phyloP scores from a whole-genome alignment of 2,113 vertebrate genomes.

The Peromyscus leucopus region DNA sequence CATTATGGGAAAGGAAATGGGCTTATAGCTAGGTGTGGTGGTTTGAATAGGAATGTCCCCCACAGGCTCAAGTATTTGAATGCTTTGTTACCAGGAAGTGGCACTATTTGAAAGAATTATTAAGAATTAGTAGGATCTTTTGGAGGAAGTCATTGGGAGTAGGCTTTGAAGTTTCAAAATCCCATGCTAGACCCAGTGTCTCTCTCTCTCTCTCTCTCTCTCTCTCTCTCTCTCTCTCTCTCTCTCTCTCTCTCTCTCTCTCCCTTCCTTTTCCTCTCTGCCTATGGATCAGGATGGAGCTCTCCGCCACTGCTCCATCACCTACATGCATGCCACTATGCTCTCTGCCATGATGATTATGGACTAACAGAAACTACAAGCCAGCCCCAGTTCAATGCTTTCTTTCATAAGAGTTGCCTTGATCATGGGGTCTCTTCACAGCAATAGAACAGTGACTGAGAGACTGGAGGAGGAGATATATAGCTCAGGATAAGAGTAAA shows the following conservation, averaged over 20 bases:
- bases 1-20: neutral
- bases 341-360: neutral
- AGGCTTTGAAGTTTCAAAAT: neutral
- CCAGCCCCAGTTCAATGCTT: neutral
- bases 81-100: neutral
- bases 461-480: neutral
- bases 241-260: neutral
- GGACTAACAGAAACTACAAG: neutral
- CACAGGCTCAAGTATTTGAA: neutral
- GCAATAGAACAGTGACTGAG: neutral
- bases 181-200: neutral
- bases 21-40: neutral
- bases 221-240: neutral
- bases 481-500: neutral
- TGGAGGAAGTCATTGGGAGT: neutral
- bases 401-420: neutral
- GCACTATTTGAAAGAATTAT: neutral
- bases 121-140: neutral
- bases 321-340: neutral
- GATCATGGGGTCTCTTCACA: neutral
- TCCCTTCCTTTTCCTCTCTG: too few relatives aligned
- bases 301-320: neutral
- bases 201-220: neutral
- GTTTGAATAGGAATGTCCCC: neutral
- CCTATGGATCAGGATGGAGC: neutral